phyloP scores from a whole-genome alignment of 2,113 vertebrate genomes.

The Scatophagus argus region DNA sequence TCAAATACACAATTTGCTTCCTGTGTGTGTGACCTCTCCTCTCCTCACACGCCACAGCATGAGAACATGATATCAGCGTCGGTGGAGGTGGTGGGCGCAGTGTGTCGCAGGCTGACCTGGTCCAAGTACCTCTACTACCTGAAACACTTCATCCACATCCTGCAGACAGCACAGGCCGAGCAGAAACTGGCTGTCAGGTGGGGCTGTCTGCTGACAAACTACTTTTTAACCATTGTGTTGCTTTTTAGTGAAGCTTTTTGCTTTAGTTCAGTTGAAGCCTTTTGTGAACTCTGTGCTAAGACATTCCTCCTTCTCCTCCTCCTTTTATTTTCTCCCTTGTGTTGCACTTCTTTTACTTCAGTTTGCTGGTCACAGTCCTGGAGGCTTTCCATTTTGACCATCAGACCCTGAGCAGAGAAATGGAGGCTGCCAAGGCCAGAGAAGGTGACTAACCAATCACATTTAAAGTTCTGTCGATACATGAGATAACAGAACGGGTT shows the following conservation, averaged over 20 bases:
- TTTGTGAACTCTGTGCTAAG: neutral
- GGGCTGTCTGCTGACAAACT: neutral
- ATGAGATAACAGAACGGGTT: neutral
- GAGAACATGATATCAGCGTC: constrained; percentile 93
- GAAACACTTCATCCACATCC: constrained; percentile 92
- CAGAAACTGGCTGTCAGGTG: constrained; percentile 95
- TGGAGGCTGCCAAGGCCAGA: constrained; percentile 84
- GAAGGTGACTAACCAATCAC: constrained; percentile 80
- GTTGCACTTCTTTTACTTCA: constrained; percentile 60
- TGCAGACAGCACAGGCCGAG: constrained; percentile 88
- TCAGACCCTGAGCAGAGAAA: constrained; percentile 89
- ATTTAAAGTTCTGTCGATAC: neutral
- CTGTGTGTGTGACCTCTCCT: neutral
- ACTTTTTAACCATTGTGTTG: neutral
- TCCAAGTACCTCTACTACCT: constrained; percentile 94
- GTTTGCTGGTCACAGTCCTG: constrained; percentile 92
- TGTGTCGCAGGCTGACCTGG: constrained; percentile 92
- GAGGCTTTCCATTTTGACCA: constrained; percentile 97
- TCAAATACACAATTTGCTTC: neutral
- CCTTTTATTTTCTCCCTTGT: too few relatives aligned
- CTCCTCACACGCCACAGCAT: constrained; percentile 78
- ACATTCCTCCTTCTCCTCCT: neutral
- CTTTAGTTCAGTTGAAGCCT: neutral
- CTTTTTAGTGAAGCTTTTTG: neutral
- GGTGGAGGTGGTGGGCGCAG: constrained; percentile 91